These are phyloP conservation scores for Nannoperca obscura DNA, from an alignment of 2,797 vertebrate species.

Conservation along the genomic window DNA sequence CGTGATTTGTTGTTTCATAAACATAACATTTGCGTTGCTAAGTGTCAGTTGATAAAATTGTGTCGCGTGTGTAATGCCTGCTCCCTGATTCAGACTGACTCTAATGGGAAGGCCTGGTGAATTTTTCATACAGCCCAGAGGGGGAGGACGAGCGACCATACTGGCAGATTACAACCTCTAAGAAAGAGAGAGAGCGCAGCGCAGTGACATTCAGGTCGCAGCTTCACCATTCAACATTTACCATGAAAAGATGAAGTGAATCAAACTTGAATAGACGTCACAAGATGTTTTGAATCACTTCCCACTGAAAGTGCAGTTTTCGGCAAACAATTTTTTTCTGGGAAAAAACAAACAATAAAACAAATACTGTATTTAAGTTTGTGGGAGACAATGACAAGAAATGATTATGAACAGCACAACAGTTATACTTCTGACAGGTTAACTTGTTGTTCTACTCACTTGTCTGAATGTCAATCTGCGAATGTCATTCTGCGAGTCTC, in stretches of 20 bases:
- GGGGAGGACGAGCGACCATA: conserved; percentile 82
- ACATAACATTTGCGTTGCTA: conserved; percentile 76
- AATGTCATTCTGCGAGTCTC: too few species aligned
- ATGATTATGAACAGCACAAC: background rate
- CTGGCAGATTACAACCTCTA: conserved; percentile 83
- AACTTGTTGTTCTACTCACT: too few species aligned
- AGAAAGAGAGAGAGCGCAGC: conserved; percentile 36
- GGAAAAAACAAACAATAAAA: background rate
- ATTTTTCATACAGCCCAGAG: conserved; percentile 94
- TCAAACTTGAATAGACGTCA: background rate
- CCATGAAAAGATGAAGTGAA: background rate
- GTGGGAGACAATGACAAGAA: background rate
- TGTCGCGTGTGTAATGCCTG: conserved; percentile 59
- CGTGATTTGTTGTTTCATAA: conserved; percentile 74
- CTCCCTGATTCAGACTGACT: conserved; percentile 89
- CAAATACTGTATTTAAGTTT: background rate
- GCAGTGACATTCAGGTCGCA: conserved; percentile 21
- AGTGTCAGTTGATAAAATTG: conserved; percentile 61
- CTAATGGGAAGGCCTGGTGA: conserved; percentile 93
- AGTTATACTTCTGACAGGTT: background rate
- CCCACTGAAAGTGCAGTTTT: background rate
- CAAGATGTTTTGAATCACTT: background rate
- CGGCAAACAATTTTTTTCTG: background rate
- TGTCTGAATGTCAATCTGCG: too few species aligned
- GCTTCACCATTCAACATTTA: background rate